Evolutionary conservation across 2,113 vertebrate genomes (phyloP).

Genomic region (Apodemus speciosus): DNA sequence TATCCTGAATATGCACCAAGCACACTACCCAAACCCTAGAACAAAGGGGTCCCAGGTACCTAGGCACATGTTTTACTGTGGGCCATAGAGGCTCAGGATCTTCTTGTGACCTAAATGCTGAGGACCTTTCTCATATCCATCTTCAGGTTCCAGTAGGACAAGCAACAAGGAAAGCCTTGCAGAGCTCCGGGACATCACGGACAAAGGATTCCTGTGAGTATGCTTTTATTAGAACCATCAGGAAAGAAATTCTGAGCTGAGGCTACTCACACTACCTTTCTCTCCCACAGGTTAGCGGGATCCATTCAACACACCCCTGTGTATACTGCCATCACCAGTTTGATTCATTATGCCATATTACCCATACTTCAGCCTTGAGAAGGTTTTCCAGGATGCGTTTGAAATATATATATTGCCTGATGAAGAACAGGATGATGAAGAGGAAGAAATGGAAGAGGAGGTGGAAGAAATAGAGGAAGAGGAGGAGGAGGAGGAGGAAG

Average conservation of each 20-base stretch:
- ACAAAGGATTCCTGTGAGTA: slow-evolving; percentile 34
- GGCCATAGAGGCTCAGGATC: neutral
- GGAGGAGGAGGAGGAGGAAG: neutral
- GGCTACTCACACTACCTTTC: neutral
- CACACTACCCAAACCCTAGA: neutral
- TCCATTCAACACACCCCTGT: neutral
- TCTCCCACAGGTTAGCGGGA: neutral
- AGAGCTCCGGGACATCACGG: neutral
- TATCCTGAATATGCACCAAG: neutral
- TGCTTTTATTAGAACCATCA: neutral
- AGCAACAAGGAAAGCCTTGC: neutral
- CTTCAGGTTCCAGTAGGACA: neutral
- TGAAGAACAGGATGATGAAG: neutral
- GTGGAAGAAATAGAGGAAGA: neutral
- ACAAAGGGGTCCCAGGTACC: neutral
- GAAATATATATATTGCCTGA: neutral
- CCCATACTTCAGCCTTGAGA: neutral
- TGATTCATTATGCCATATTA: neutral
- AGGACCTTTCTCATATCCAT: neutral
- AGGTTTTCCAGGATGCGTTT: neutral
- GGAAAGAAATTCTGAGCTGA: neutral
- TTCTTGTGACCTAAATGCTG: neutral
- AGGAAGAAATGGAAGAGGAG: neutral
- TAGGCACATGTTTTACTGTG: neutral
- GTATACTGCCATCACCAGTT: neutral